phyloP scores from a whole-genome alignment of 2,888 invertebrate species.

The Sinopyrophorus schimmeli region DNA sequence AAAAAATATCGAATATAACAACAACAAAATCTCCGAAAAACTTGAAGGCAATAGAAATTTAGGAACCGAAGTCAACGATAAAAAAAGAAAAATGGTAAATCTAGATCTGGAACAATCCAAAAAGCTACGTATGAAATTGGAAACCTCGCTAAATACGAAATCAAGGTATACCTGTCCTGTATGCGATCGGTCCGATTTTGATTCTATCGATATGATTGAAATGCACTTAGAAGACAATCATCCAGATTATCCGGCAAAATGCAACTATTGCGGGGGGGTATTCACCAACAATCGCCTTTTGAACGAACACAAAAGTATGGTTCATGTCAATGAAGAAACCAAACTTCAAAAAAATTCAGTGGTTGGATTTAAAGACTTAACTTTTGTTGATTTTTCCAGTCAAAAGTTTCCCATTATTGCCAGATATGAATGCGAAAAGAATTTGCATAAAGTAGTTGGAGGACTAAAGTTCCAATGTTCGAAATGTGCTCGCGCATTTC shows the following conservation, averaged over 20 bases:
- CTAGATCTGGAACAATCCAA: constrained; percentile 34
- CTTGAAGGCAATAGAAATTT: constrained; percentile 18
- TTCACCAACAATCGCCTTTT: constrained; percentile 75
- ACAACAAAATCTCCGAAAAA: constrained; percentile 47
- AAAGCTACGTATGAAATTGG: constrained; percentile 36
- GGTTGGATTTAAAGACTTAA: constrained; percentile 70
- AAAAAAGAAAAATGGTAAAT: constrained; percentile 47
- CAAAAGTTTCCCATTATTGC: constrained; percentile 80
- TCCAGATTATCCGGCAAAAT: constrained; percentile 69
- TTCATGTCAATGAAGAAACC: constrained; percentile 55
- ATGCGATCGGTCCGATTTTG: constrained; percentile 66
- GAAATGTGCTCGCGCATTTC: constrained; percentile 72
- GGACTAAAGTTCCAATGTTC: constrained; percentile 69
- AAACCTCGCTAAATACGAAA: constrained; percentile 37
- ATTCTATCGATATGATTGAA: constrained; percentile 62
- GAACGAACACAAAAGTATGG: constrained; percentile 69
- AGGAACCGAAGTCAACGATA: constrained; percentile 26
- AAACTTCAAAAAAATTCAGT: constrained; percentile 56
- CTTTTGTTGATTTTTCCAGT: constrained; percentile 78
- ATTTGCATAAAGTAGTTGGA: constrained; percentile 62
- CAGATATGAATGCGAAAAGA: constrained; percentile 71
- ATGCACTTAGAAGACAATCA: constrained; percentile 69
- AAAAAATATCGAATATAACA: constrained; percentile 53
- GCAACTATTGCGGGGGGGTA: constrained; percentile 69
- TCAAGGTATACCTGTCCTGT: constrained; percentile 62